phyloP scores from a whole-genome alignment of 1,140 invertebrate genomes.

The Chionoecetes opilio region DNA sequence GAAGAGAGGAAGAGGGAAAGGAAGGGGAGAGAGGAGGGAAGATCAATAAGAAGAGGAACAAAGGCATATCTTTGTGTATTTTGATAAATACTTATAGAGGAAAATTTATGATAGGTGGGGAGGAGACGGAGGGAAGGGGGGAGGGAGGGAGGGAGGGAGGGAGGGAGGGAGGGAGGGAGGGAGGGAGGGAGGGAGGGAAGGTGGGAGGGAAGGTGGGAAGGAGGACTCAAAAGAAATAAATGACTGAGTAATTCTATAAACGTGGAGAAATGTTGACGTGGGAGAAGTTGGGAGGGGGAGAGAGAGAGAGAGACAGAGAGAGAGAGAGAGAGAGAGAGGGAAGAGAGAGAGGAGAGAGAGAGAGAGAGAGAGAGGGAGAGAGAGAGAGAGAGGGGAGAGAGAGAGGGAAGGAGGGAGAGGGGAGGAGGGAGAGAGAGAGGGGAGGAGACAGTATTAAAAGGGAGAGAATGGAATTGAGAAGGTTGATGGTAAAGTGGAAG shows the following conservation, averaged over 20 bases:
- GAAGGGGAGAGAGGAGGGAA: background rate
- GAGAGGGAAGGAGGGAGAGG: background rate
- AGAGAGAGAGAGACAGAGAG: background rate
- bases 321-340: background rate
- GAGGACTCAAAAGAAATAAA: background rate
- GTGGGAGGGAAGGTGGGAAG: too few species aligned
- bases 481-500: too few species aligned
- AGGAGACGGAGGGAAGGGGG: background rate
- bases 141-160: background rate
- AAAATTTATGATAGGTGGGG: background rate
- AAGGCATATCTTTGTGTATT: slow-evolving; percentile 8
- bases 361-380: background rate
- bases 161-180: background rate
- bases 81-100: slow-evolving; percentile 11
- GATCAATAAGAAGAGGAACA: background rate
- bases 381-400: background rate
- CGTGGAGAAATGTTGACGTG: background rate
- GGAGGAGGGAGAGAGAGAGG: background rate
- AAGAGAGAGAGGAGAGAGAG: background rate
- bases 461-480: background rate
- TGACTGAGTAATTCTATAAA: background rate
- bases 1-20: background rate
- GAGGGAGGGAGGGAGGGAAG: background rate
- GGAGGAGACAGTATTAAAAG: background rate
- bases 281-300: background rate